Base-by-base conservation (phyloP, 2,888 invertebrate species). In the Neoitamus cyanurus region DNA sequence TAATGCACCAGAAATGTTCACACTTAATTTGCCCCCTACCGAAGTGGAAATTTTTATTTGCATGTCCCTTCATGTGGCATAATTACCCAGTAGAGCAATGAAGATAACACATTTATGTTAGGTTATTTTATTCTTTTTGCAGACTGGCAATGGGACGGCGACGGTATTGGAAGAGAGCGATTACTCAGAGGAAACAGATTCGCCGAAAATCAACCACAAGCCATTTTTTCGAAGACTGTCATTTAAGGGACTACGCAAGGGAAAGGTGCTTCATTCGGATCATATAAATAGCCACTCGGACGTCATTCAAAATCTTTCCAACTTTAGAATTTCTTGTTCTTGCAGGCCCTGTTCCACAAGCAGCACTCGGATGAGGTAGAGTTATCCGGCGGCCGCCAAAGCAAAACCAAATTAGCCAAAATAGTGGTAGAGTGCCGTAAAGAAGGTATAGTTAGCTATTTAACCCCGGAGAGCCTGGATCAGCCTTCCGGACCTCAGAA, bases 371-470 rank as follows among this genome's bases (percentile, higher is more conserved):
- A 98, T 88, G 97, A 97, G 88, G 93, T 95, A 0, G 96, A 96
- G 88, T 91, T 95, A 15, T 94, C 95, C 34, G 92, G 92, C 84
- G 94, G 94, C 88, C 94, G 95, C 90, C 95, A 95, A 88, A 95
- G 94, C 88, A 97, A 97, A 92, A 96, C 96, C 84, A 97, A 97
- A 90, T 92, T 97, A 89, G 96, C 97, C 69, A 98, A 97, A 92
- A 97, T 98, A 88, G 95, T 97, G 80, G 98, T 98, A 68, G 97
- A 98, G 90, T 97, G 97, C 91, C 94, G 97, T 82, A 98, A 98
- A 89, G 98, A 99, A 90, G 98, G 98, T 9, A 94, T 96, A 87
- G 98, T 98, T 7, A 97, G 97, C 92, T 97, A 97, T 92, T 93
- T 98, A 87, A 96, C 97, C 85, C 97, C 97, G 0, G 98, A 98